phyloP scores from a whole-genome alignment of 2,888 invertebrate species.

The Caenorhabditis sp. region DNA sequence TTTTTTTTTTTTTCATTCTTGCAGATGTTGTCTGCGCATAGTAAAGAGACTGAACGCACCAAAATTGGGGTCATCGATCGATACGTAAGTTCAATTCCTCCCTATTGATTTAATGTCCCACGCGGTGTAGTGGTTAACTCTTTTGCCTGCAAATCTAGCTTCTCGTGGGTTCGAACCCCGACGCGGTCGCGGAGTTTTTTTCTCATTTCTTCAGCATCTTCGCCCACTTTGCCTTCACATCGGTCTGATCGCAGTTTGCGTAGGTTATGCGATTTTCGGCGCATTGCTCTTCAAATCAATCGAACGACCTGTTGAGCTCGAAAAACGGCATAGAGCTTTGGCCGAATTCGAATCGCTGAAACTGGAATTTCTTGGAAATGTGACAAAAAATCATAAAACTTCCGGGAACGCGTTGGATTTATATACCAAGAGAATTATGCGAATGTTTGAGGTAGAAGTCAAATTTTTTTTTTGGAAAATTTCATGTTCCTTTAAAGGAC shows the following conservation, averaged over 20 bases:
- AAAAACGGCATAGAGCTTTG: slow-evolving; percentile 23
- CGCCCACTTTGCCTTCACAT: slow-evolving; percentile 49
- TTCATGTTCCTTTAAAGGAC: slow-evolving; percentile 16
- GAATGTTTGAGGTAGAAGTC: slow-evolving; percentile 21
- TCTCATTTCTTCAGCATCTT: slow-evolving; percentile 29
- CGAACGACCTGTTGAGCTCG: slow-evolving; percentile 44
- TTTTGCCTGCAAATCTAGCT: no score
- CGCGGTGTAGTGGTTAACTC: not conserved
- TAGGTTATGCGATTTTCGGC: slow-evolving; percentile 48
- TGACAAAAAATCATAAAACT: not conserved
- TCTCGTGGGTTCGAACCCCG: no score
- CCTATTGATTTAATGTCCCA: slow-evolving; percentile 4
- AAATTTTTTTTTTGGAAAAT: slow-evolving; percentile 8
- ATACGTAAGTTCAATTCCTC: slow-evolving; percentile 1
- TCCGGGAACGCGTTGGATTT: slow-evolving; percentile 24
- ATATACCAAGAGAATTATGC: slow-evolving; percentile 41
- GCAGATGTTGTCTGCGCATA: slow-evolving; percentile 1
- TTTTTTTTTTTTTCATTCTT: not conserved
- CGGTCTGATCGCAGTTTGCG: slow-evolving; percentile 43
- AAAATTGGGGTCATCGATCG: not conserved
- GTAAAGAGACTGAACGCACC: not conserved
- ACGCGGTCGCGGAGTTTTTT: no score
- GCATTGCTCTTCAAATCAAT: slow-evolving; percentile 43
- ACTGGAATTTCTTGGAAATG: slow-evolving; percentile 30
- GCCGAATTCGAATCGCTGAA: slow-evolving; percentile 23